phyloP scores from a whole-genome alignment of 2,797 vertebrate genomes.

The Crypturellus tataupa region DNA sequence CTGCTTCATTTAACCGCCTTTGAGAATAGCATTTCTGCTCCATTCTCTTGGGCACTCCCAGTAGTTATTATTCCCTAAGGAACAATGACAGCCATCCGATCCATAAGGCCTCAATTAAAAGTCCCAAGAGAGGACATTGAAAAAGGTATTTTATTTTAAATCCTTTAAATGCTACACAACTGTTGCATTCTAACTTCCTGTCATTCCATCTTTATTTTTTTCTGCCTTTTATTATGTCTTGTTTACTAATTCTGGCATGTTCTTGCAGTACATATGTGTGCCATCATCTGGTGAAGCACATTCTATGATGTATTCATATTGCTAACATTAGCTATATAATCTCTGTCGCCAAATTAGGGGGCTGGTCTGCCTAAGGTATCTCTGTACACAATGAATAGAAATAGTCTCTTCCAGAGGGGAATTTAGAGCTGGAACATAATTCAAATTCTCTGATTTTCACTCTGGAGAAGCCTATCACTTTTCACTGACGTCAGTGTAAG shows the following conservation, averaged over 20 bases:
- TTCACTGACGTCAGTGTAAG: not conserved
- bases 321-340: not conserved
- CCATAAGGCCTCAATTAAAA: slow-evolving; percentile 51
- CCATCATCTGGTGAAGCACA: not conserved
- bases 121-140: not conserved
- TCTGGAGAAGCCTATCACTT: not conserved
- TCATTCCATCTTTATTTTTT: not conserved
- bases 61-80: slow-evolving; percentile 32
- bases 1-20: slow-evolving; percentile 14
- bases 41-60: not conserved
- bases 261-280: rapidly evolving
- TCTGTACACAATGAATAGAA: not conserved
- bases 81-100: not conserved
- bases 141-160: slow-evolving; percentile 43
- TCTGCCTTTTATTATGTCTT: not conserved
- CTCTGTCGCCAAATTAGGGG: rapidly evolving
- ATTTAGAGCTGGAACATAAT: not conserved
- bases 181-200: not conserved
- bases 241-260: not conserved
- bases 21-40: slow-evolving; percentile 30
- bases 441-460: not conserved
- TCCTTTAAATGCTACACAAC: slow-evolving; percentile 1
- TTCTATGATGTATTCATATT: not conserved
- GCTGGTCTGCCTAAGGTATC: not conserved
- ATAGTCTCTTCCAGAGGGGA: not conserved